Percentiles rank a stretch among this genome's conserved stretches.
Conservation (phyloP, 2,888 invertebrate genomes). For the Lomographa bimaculata region DNA sequence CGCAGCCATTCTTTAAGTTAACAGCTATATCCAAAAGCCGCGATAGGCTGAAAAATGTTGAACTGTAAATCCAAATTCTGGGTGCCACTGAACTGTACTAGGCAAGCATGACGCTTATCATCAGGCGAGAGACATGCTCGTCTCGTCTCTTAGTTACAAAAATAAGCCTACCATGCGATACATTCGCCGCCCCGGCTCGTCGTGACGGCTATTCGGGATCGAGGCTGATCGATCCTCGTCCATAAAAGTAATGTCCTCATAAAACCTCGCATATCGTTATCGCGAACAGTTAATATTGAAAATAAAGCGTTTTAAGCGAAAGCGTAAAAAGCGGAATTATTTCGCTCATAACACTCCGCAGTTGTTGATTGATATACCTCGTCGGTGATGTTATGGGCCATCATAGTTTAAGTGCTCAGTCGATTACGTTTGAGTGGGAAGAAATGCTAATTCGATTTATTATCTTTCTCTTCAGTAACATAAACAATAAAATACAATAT, state of each 20-base stretch:
- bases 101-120: too few species aligned
- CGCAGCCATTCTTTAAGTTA: too few species aligned
- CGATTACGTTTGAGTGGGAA: conserved; percentile 13
- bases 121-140: too few species aligned
- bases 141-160: too few species aligned
- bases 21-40: too few species aligned
- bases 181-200: too few species aligned
- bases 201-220: conserved; percentile 2
- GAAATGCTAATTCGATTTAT: conserved; percentile 22
- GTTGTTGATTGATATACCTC: conserved; percentile 25
- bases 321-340: conserved; percentile 35
- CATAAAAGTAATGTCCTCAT: conserved; percentile 38
- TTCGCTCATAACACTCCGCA: conserved; percentile 17
- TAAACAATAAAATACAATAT: conserved; percentile 8
- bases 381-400: conserved; percentile 14
- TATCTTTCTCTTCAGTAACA: conserved; percentile 6
- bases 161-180: too few species aligned
- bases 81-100: too few species aligned
- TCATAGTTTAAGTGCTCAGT: conserved; percentile 18
- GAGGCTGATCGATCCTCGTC: conserved; percentile 6
- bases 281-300: conserved; percentile 45
- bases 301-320: conserved; percentile 35
- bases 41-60: too few species aligned
- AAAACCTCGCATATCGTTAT: conserved; percentile 44
- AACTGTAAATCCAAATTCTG: too few species aligned